These are phyloP conservation scores for Dryadula phaetusa DNA, from an alignment of 2,888 invertebrate genomes.

Conservation along the genomic window DNA sequence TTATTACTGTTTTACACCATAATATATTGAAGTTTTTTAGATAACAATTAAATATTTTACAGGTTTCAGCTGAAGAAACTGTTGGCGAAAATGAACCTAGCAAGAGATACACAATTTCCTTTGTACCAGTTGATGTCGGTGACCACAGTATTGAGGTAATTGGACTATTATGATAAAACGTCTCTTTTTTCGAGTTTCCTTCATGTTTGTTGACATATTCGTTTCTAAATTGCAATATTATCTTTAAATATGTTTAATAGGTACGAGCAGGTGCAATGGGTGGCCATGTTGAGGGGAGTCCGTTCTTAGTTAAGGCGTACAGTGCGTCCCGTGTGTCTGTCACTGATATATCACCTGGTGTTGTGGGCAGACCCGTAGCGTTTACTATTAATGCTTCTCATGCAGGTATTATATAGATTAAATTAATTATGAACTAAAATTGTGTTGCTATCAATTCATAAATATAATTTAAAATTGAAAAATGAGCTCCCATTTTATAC, in stretches of 20 bases:
- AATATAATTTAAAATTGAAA: too few species aligned
- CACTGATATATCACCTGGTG: slow-evolving; percentile 95
- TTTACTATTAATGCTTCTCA: slow-evolving; percentile 95
- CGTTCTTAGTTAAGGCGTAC: slow-evolving; percentile 97
- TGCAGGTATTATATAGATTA: too few species aligned
- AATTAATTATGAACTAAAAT: too few species aligned
- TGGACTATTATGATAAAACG: neutral
- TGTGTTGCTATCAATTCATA: too few species aligned
- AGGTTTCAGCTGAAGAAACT: slow-evolving; percentile 79
- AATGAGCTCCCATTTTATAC: too few species aligned
- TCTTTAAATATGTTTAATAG: slow-evolving; percentile 48
- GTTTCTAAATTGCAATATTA: neutral
- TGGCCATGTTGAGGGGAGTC: slow-evolving; percentile 96
- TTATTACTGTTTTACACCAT: too few species aligned
- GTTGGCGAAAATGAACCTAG: slow-evolving; percentile 79
- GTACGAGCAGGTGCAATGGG: slow-evolving; percentile 84
- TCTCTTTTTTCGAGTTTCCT: neutral
- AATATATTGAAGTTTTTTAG: neutral
- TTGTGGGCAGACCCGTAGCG: slow-evolving; percentile 96
- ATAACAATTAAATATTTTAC: slow-evolving; percentile 1
- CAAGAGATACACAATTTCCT: slow-evolving; percentile 86
- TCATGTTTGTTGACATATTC: neutral
- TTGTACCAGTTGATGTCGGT: slow-evolving; percentile 95
- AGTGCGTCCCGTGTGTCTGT: slow-evolving; percentile 97
- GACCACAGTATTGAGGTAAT: slow-evolving; percentile 96